Conservation (phyloP, 2,797 vertebrate genomes). For the Neostethus bicornis region DNA sequence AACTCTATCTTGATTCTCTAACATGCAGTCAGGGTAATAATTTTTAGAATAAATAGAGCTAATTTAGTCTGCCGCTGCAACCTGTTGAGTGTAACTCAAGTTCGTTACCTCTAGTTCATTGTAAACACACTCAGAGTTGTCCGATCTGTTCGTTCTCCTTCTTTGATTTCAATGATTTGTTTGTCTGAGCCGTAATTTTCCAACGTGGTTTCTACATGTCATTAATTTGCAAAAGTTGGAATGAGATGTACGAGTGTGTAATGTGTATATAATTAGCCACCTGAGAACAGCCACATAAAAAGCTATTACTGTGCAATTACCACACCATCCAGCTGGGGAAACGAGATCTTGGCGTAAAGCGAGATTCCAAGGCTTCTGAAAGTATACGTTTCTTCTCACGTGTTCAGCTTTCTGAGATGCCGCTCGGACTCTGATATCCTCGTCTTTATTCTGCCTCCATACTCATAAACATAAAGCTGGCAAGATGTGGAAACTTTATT, state of each 20-base stretch:
- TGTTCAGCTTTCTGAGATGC: conserved; percentile 43
- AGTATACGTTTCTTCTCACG: conserved; percentile 74
- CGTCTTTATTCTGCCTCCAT: conserved; percentile 45
- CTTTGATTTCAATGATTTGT: conserved; percentile 57
- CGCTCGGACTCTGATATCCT: conserved; percentile 41
- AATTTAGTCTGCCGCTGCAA: no score
- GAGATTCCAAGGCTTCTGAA: conserved; percentile 80
- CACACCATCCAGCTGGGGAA: conserved; percentile 76
- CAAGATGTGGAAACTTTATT: conserved; percentile 29
- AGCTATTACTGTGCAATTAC: conserved; percentile 85
- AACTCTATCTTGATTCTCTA: no score
- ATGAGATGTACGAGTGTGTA: conserved; percentile 83
- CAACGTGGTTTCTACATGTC: conserved; percentile 72
- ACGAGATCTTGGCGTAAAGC: conserved; percentile 70
- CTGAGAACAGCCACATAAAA: conserved; percentile 84
- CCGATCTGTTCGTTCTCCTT: conserved; percentile 43
- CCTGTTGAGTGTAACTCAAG: no score
- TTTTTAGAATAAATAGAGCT: no score
- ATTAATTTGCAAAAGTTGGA: conserved; percentile 82
- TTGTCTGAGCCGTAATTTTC: conserved; percentile 58
- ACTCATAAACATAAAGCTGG: conserved; percentile 43
- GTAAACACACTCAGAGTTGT: conserved; percentile 17
- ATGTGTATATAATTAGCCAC: conserved; percentile 85
- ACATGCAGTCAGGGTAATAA: no score
- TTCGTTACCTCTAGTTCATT: no score